Percentiles rank a stretch among this genome's conserved stretches.
phyloP scores from a whole-genome alignment of 2,888 invertebrate species.

The Octonoba sinensis region DNA sequence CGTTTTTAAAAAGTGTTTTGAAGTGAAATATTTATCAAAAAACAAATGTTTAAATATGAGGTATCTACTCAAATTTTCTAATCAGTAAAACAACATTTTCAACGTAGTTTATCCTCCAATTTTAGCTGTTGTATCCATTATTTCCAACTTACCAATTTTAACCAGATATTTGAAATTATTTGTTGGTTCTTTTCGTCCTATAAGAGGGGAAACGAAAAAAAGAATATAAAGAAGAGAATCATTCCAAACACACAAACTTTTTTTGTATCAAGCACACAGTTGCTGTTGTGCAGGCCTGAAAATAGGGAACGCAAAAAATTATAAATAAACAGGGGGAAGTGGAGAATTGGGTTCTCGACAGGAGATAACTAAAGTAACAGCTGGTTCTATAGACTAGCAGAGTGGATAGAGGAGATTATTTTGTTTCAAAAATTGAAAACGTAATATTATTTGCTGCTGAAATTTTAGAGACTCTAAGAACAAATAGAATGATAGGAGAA shows the following conservation, averaged over 20 bases:
- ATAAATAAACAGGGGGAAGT: constrained; percentile 62
- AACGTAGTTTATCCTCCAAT: constrained; percentile 64
- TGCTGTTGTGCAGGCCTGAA: constrained; percentile 64
- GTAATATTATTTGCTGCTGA: neutral
- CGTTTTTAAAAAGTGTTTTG: neutral
- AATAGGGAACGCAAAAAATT: constrained; percentile 63
- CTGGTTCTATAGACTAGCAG: constrained; percentile 49
- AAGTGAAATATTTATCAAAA: no score
- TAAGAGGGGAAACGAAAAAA: constrained; percentile 82
- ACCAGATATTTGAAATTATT: constrained; percentile 96
- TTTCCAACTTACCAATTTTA: constrained; percentile 86
- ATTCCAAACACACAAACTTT: constrained; percentile 65
- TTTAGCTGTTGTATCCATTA: constrained; percentile 55
- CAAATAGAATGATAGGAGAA: no score
- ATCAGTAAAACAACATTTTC: constrained; percentile 21
- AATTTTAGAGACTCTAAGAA: no score
- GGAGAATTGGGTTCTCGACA: constrained; percentile 48
- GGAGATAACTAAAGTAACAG: constrained; percentile 61
- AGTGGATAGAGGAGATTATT: constrained; percentile 19
- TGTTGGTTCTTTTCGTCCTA: constrained; percentile 98
- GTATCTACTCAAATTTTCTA: no score
- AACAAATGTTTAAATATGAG: neutral
- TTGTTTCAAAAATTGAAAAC: neutral
- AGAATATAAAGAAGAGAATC: constrained; percentile 71
- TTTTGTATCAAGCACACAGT: constrained; percentile 61